Base-by-base conservation (phyloP, 2,888 invertebrate genomes). In the Ochropacha duplaris region DNA sequence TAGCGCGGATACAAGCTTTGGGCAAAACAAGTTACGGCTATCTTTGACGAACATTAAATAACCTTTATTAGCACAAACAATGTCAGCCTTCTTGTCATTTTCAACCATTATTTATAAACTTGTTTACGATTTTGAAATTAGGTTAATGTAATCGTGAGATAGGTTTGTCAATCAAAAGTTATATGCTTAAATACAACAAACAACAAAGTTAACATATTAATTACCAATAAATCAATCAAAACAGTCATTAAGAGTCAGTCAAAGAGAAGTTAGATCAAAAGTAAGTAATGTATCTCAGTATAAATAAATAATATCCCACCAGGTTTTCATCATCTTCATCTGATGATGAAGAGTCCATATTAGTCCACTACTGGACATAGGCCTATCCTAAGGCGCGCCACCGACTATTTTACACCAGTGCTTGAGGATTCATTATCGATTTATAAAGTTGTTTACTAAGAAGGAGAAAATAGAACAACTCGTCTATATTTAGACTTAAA, bases 1-100 rank as follows among this genome's bases (percentile, higher is more conserved):
- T 68, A 69, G 66, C 68, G 44, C 44, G 5, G 9, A 44, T 19
- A 65, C 57, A 59, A 59, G 56, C 63, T 69, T 66, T 74, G 57
- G 62, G 62, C 60, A 62, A 64, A 66, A 61, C 68, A 60, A 56
- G 71, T 71, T 72, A 58, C 44, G 44, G 50, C 54, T 31, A 57
- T 51, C 54, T 54, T 54, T 50, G 51, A 50, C 50, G 51, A n/a
- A 22, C 14, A 39, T 12, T 16, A 39, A 24, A 39, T 54, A 54
- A 22, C 34, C 24, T 24, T 51, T 51, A 19, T 28, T 28, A 26
- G 24, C 50, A 51, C 28, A 16, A 16, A 51, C 26, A 51, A 26
- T 44, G 16, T 44, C 44, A 19, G 44, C 19, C 28, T 26, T 22
- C 31, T 16, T 9, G 12, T 34, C 52, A 26, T 31, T 28, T 31